phyloP scores from a whole-genome alignment of 2,113 vertebrate genomes.

The Erinaceus europaeus region DNA sequence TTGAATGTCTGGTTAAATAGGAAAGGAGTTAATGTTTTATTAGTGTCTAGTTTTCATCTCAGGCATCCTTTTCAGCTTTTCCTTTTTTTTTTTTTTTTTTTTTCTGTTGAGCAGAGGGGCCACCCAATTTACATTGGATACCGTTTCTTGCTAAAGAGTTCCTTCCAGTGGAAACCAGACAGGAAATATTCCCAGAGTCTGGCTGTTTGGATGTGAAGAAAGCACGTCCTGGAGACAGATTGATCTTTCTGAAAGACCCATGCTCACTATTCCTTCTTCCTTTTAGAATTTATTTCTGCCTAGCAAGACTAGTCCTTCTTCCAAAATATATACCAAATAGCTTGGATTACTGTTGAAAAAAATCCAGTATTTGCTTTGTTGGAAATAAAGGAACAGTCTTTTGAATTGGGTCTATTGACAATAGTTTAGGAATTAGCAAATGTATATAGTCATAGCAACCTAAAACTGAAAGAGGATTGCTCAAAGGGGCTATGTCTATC shows the following conservation, averaged over 20 bases:
- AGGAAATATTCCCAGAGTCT: constrained; percentile 46
- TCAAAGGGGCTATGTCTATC: neutral
- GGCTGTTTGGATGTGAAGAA: constrained; percentile 21
- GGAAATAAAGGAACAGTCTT: neutral
- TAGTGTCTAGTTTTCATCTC: constrained; percentile 48
- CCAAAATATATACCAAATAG: constrained; percentile 31
- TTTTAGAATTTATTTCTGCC: constrained; percentile 8
- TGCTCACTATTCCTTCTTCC: constrained; percentile 1
- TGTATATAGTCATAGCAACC: neutral
- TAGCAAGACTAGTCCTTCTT: neutral
- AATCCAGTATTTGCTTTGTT: neutral
- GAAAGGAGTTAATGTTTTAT: constrained; percentile 7
- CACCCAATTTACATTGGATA: neutral
- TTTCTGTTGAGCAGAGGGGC: neutral
- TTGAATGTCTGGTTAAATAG: constrained; percentile 34
- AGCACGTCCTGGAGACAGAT: constrained; percentile 28
- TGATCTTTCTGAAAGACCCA: constrained; percentile 43
- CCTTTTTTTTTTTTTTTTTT: neutral
- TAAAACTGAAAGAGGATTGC: neutral
- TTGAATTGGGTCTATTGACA: neutral
- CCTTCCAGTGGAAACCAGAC: constrained; percentile 64
- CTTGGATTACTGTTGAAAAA: neutral
- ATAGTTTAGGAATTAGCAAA: neutral
- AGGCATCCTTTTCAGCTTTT: neutral
- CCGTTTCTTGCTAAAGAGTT: neutral